phyloP scores from a whole-genome alignment of 2,797 vertebrate species.

The Bucorvus abyssinicus region DNA sequence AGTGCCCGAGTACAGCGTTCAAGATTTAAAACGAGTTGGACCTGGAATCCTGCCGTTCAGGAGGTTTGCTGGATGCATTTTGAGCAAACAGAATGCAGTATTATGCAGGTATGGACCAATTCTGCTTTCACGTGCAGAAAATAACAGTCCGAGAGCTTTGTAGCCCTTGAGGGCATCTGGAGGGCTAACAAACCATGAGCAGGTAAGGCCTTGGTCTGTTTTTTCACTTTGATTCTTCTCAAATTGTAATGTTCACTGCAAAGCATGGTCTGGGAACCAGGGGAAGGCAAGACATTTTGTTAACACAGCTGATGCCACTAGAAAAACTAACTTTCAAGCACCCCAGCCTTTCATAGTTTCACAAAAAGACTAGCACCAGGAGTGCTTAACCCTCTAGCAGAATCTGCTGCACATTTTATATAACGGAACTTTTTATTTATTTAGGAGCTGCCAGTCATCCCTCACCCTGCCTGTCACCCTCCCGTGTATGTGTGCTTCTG shows the following conservation, averaged over 20 bases:
- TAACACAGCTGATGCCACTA: neutral
- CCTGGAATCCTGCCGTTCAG: neutral
- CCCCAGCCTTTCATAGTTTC: neutral
- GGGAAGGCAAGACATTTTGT: neutral
- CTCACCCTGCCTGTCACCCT: neutral
- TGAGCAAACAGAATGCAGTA: neutral
- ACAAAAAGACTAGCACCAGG: neutral
- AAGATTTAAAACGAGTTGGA: neutral
- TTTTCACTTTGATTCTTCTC: neutral
- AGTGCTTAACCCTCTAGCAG: neutral
- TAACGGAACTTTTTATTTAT: neutral
- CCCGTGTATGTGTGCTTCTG: fast-evolving
- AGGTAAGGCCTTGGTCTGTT: neutral
- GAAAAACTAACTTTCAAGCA: neutral
- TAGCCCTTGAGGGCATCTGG: neutral
- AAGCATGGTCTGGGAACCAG: neutral
- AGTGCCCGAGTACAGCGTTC: neutral
- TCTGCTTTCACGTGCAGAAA: neutral
- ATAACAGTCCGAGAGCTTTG: neutral
- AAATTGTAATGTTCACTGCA: neutral
- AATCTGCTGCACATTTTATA: neutral
- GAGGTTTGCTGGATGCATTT: neutral
- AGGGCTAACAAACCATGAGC: neutral
- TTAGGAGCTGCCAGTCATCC: neutral
- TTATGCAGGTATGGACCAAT: neutral